These are phyloP conservation scores for Drosophila serrata DNA, from an alignment of 1,140 invertebrate species.

Conservation along the genomic window DNA sequence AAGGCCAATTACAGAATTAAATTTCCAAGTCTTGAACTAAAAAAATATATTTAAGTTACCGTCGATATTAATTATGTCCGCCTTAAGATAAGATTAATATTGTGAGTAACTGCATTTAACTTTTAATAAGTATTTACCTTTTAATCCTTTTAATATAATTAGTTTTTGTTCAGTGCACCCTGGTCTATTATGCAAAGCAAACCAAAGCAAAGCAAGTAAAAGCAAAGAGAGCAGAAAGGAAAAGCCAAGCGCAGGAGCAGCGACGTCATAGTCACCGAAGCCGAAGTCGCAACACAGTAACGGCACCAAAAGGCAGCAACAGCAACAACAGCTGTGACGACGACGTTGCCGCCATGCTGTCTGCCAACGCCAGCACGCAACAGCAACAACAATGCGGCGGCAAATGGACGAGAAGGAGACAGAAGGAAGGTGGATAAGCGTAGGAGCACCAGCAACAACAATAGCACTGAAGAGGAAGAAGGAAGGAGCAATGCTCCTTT, in stretches of 20 bases:
- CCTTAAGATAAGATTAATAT: too few relatives aligned
- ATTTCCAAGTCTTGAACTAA: background rate
- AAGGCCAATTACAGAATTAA: too few relatives aligned
- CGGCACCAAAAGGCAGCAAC: constrained; percentile 40
- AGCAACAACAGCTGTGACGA: constrained; percentile 30
- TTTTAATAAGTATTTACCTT: background rate
- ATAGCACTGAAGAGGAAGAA: constrained; percentile 13
- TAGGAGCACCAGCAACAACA: constrained; percentile 45
- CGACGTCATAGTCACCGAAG: constrained; percentile 26
- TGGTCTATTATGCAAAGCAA: constrained; percentile 54
- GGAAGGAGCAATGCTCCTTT: constrained; percentile 31
- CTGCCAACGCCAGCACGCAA: constrained; percentile 80
- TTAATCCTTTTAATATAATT: background rate
- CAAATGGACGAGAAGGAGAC: constrained; percentile 52
- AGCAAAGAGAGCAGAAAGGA: constrained; percentile 28
- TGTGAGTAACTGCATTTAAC: background rate
- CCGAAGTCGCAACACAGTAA: constrained; percentile 64
- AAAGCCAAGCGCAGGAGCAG: constrained; percentile 59
- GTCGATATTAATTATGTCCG: too few relatives aligned
- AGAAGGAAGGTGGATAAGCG: constrained; percentile 52
- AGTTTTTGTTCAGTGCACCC: constrained; percentile 10
- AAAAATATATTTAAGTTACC: background rate
- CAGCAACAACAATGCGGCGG: constrained; percentile 61
- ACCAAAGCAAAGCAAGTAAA: constrained; percentile 43
- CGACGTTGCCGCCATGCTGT: constrained; percentile 70